Base-by-base conservation (phyloP, 2,888 invertebrate genomes). In the Palloptera scutellata region DNA sequence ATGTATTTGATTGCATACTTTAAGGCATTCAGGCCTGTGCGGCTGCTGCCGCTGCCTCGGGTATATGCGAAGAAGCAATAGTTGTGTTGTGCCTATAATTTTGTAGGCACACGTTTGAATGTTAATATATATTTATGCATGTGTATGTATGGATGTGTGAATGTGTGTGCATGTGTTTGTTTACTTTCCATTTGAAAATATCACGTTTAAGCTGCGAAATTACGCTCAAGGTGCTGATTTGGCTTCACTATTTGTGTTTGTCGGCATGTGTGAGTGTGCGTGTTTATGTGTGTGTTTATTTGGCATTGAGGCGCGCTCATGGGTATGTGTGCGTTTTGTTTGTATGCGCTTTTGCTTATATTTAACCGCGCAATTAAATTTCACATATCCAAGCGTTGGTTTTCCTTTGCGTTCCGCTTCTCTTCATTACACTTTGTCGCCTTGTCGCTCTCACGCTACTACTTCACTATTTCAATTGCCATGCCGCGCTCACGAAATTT, bases 171-270 rank as follows among this genome's bases (percentile, higher is more conserved):
- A 17, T 60, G 15, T 20, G 19, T n/a, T 15, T 54, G 19, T n/a
- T 12, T 54, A 17, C 3, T 48, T 48, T 8, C 4, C 8, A 11
- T 19, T 61, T 61, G n/a, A 53, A 53, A 52, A 53, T 8, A 52
- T 53, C 62, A 10, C 53, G 52, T 62, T 59, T 58, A 65, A 65
- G 20, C 59, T 59, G 65, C 60, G 13, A 60, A 65, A 60, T 60
- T 60, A 54, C 45, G 60, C 65, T 65, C 60, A 43, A 65, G 65
- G 65, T 65, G 54, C 53, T 65, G 59, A 65, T 60, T 60, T 60
- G 40, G 17, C 52, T 40, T 57, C 19, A 53, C 17, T 53, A 53
- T 53, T 53, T 53, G 19, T 12, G 8, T 19, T n/a, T 6, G 41
- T 5, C 9, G 48, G 48, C 52, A 11, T 60, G 41, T 61, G 55